A percentile compares a stretch with the other conserved stretches of the same genome.
Conservation (phyloP, 2,888 invertebrate species). For the Bhutanitis thaidina region DNA sequence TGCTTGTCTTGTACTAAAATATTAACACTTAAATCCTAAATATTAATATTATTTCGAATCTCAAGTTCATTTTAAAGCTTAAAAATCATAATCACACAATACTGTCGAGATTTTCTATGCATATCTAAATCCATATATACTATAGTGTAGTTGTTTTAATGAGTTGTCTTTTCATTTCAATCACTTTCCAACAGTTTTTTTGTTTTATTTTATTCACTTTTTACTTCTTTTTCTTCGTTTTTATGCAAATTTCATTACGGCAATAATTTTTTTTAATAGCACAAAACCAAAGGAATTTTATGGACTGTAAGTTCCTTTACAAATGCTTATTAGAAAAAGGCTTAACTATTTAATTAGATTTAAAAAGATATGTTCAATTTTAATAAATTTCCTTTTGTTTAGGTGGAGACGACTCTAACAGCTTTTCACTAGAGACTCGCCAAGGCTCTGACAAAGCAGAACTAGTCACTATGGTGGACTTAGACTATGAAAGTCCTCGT, state of each 20-base stretch:
- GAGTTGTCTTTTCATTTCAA: background rate
- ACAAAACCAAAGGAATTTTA: slow-evolving; percentile 19
- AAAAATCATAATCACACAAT: too few relatives aligned
- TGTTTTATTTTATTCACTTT: background rate
- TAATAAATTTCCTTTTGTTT: background rate
- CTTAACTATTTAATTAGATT: slow-evolving; percentile 1
- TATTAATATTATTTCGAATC: too few relatives aligned
- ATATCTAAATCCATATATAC: background rate
- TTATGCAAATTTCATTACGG: slow-evolving; percentile 4
- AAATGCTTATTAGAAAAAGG: slow-evolving; percentile 21
- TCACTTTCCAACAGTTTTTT: background rate
- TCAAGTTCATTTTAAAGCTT: too few relatives aligned
- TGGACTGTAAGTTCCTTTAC: slow-evolving; percentile 22
- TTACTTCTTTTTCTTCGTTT: slow-evolving; percentile 1
- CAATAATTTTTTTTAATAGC: slow-evolving; percentile 17
- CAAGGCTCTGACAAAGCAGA: slow-evolving; percentile 93
- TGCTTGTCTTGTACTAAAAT: background rate
- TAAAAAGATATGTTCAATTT: background rate
- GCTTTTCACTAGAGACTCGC: slow-evolving; percentile 89
- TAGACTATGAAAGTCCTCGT: slow-evolving; percentile 97
- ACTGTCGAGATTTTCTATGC: background rate
- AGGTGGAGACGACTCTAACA: slow-evolving; percentile 92
- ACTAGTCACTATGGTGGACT: slow-evolving; percentile 91
- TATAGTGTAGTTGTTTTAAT: background rate
- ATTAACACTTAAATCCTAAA: background rate